Evolutionary conservation across 2,888 invertebrate genomes (phyloP), one percentile per base, ranked within the genome.

Genomic region (Mellilla xanthometata): DNA sequence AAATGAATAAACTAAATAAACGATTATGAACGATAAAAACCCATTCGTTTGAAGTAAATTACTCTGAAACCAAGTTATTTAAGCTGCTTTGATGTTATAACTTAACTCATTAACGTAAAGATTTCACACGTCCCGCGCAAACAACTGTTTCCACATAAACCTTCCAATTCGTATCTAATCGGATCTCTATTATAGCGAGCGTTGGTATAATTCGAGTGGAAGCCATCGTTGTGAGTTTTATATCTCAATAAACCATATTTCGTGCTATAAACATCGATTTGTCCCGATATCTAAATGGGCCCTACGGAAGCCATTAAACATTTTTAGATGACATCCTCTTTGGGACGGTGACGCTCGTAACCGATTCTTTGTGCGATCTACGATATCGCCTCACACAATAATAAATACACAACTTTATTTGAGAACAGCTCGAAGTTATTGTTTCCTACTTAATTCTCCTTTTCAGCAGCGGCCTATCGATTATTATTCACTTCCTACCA

Each of bases 201-300:
- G 56, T 66, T 66, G 66, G 65, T 56, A 58, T 71, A 65, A 67
- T 69, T 63, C 62, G 65, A 62, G 52, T 52, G 60, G 52, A 50
- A 64, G 56, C 62, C 65, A 69, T 78, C 68, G 63, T 60, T 65
- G 66, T 62, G 65, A 71, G 62, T 81, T 83, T 83, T 77, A 82
- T 76, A 76, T 55, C 61, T 68, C 73, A 71, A 80, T 85, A 82
- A 84, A 73, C 69, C 70, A 75, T 75, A 72, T 71, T 71, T 68
- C 47, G 56, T 54, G 59, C 61, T 68, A 76, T 76, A 79, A 78
- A 76, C 73, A 76, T 74, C 65, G 77, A 72, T 70, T 68, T 68
- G 61, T 48, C 39, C 59, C 65, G 76, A 76, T 77, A 80, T 66
- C 66, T 70, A 62, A 70, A 75, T 68, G 64, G 65, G 56, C 58